Conservation (phyloP, 1,140 invertebrate species). For the Halotydeus destructor region DNA sequence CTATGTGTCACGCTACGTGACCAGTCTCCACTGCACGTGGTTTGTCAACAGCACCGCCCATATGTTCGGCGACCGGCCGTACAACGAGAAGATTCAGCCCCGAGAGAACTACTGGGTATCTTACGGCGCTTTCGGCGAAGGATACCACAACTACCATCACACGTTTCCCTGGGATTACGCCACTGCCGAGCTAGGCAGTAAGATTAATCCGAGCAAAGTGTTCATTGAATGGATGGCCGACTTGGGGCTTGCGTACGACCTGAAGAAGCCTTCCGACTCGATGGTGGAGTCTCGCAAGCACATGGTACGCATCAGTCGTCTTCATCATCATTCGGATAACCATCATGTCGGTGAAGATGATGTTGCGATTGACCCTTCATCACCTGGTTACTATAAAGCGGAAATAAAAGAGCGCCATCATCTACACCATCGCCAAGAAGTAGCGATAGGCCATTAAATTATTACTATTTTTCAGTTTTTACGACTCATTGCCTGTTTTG, state of each 20-base stretch:
- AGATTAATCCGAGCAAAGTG: conserved; percentile 36
- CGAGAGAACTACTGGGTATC: conserved; percentile 30
- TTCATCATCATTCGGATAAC: no score
- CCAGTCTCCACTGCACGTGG: conserved; percentile 58
- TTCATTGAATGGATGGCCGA: conserved; percentile 37
- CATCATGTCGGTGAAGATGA: no score
- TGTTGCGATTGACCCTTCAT: no score
- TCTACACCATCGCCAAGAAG: no score
- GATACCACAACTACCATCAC: conserved; percentile 18
- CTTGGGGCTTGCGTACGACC: conserved; percentile 43
- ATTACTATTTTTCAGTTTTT: no score
- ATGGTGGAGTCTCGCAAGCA: no score
- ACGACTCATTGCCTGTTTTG: no score
- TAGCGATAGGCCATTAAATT: no score
- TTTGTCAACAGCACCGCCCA: conserved; percentile 33
- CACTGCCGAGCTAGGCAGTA: conserved; percentile 31
- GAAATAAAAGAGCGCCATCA: no score
- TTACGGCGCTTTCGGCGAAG: conserved; percentile 32
- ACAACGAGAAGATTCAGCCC: conserved; percentile 29
- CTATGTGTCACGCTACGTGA: conserved; percentile 22
- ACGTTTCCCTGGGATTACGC: conserved; percentile 28
- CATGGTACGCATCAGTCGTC: no score
- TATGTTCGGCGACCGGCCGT: conserved; percentile 25
- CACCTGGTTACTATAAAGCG: no score
- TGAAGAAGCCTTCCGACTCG: no score